Evolutionary conservation across 2,113 vertebrate species (phyloP).

Genomic region (Galemys pyrenaicus): DNA sequence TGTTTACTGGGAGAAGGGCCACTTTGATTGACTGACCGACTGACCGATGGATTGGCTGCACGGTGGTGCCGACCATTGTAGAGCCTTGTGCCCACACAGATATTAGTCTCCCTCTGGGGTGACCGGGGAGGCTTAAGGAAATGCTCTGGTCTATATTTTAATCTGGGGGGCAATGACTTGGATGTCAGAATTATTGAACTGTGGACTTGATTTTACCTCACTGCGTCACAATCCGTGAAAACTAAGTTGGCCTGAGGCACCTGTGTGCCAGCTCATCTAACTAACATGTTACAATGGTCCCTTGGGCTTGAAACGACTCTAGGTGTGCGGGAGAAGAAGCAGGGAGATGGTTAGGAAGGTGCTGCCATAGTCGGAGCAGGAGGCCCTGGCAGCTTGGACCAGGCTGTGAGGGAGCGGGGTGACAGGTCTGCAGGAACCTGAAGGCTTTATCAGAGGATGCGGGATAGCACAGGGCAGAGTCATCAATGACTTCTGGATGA

Average conservation of each 20-base stretch:
- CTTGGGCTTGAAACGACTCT: not conserved
- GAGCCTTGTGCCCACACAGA: not conserved
- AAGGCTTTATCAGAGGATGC: not conserved
- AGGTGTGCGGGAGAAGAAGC: not conserved
- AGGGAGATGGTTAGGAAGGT: too few species aligned
- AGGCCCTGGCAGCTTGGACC: too few species aligned
- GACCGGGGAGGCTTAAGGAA: too few species aligned
- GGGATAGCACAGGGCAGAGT: not conserved
- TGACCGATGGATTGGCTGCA: not conserved
- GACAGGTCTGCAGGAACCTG: not conserved
- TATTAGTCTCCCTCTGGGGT: too few species aligned
- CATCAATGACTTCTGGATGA: not conserved
- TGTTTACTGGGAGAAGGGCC: not conserved
- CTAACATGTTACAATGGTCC: not conserved
- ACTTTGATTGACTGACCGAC: not conserved
- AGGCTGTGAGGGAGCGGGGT: rapidly evolving
- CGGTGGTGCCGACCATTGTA: not conserved
- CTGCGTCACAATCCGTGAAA: too few species aligned
- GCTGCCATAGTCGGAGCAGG: not conserved
- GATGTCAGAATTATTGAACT: too few species aligned
- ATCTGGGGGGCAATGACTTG: too few species aligned
- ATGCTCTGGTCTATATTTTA: too few species aligned
- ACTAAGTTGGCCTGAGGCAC: not conserved
- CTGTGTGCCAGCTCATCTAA: not conserved
- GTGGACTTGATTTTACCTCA: too few species aligned